Percentiles rank a stretch among this genome's conserved stretches.
phyloP scores from a whole-genome alignment of 2,888 invertebrate genomes.

The Onchidella celtica region DNA sequence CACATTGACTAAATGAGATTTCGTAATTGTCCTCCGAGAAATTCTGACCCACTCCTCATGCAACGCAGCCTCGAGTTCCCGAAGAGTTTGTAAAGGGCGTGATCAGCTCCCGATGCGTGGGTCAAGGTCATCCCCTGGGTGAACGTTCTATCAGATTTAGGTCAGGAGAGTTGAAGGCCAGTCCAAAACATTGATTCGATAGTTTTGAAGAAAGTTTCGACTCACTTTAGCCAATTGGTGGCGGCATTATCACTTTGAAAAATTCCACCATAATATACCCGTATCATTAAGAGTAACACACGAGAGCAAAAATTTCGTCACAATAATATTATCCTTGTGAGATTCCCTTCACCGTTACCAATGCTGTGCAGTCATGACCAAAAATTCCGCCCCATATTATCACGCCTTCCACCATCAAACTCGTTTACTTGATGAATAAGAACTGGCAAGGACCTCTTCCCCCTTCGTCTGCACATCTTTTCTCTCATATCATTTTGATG shows the following conservation, averaged over 20 bases:
- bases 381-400: no score
- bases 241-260: background rate
- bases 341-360: background rate
- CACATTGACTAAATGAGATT: background rate
- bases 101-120: background rate
- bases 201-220: background rate
- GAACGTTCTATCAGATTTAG: background rate
- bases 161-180: background rate
- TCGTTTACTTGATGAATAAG: no score
- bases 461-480: no score
- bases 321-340: background rate
- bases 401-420: no score
- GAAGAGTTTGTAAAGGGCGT: background rate
- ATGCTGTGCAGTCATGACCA: no score
- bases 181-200: background rate
- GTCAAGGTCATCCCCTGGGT: background rate
- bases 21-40: background rate
- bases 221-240: background rate
- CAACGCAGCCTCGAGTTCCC: background rate
- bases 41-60: background rate
- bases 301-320: background rate
- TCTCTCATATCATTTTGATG: no score
- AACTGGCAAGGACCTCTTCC: no score
- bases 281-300: background rate
- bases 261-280: no score